These are phyloP conservation scores for Nipponia nippon DNA, from an alignment of 2,113 vertebrate species.

Conservation along the genomic window DNA sequence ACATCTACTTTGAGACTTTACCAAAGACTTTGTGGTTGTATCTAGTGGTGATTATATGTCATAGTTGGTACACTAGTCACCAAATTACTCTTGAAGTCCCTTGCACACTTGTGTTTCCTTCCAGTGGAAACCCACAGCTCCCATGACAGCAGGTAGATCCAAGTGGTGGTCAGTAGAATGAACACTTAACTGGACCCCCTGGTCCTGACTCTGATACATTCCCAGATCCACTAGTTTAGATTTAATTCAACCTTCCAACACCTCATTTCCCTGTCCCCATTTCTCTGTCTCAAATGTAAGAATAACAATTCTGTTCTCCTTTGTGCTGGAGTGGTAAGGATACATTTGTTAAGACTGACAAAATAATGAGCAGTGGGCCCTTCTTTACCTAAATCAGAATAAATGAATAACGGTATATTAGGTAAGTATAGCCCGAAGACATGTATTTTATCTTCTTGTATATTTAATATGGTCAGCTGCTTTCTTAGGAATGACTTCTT, in stretches of 20 bases:
- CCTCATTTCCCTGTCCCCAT: not conserved
- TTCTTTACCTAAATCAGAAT: not conserved
- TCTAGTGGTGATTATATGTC: not conserved
- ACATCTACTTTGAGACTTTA: not conserved
- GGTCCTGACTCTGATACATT: not conserved
- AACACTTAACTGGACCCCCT: not conserved
- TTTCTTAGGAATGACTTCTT: not conserved
- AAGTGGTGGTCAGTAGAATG: not conserved
- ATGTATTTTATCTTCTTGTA: not conserved
- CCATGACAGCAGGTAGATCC: not conserved
- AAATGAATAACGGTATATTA: not conserved
- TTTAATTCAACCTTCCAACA: not conserved
- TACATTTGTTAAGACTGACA: not conserved
- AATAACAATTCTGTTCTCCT: not conserved
- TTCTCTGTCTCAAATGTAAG: not conserved
- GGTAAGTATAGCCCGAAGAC: not conserved
- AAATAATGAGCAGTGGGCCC: not conserved
- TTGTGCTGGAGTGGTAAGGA: not conserved
- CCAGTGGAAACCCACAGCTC: not conserved
- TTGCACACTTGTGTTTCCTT: not conserved
- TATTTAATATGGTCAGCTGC: not conserved
- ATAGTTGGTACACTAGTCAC: not conserved
- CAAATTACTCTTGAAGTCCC: not conserved
- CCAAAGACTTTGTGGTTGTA: not conserved
- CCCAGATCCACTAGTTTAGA: not conserved